Percentiles rank a stretch among this genome's conserved stretches.
Conservation (phyloP, 2,888 invertebrate species). For the Polydrusus tereticollis region DNA sequence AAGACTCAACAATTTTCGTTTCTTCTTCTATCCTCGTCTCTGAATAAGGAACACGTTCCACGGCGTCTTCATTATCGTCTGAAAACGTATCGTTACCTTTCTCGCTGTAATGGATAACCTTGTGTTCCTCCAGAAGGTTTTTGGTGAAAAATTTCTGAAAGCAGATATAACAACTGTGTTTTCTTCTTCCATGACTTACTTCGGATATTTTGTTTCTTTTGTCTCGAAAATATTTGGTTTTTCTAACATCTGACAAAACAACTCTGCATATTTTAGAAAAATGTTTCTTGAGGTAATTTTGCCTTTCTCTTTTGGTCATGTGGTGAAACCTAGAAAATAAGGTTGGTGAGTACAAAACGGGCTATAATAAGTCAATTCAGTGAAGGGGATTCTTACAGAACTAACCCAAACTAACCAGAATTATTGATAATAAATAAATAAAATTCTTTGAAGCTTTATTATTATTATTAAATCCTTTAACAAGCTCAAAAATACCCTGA, state of each 20-base stretch:
- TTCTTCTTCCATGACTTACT: constrained; percentile 33
- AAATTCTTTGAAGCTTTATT: neutral
- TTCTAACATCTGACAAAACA: constrained; percentile 26
- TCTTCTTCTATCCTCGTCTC: constrained; percentile 1
- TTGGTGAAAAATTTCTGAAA: constrained; percentile 46
- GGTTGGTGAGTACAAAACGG: neutral
- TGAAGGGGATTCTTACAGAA: too few relatives aligned
- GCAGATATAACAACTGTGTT: constrained; percentile 51
- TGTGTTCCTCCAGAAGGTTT: constrained; percentile 44
- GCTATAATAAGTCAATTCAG: neutral
- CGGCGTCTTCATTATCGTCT: constrained; percentile 1
- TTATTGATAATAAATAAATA: neutral
- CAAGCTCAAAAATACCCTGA: neutral
- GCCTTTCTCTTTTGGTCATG: constrained; percentile 15
- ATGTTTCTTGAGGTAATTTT: constrained; percentile 30
- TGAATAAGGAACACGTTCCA: too few relatives aligned
- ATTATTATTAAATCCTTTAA: neutral
- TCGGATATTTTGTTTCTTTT: constrained; percentile 27
- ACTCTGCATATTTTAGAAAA: constrained; percentile 35
- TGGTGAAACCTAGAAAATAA: constrained; percentile 34
- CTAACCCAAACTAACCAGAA: neutral
- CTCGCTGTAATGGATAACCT: constrained; percentile 41
- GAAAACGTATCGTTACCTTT: constrained; percentile 28
- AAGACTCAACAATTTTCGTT: neutral
- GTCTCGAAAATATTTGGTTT: neutral